Conservation (phyloP, 2,113 vertebrate genomes). For the Balaenoptera acutorostrata region DNA sequence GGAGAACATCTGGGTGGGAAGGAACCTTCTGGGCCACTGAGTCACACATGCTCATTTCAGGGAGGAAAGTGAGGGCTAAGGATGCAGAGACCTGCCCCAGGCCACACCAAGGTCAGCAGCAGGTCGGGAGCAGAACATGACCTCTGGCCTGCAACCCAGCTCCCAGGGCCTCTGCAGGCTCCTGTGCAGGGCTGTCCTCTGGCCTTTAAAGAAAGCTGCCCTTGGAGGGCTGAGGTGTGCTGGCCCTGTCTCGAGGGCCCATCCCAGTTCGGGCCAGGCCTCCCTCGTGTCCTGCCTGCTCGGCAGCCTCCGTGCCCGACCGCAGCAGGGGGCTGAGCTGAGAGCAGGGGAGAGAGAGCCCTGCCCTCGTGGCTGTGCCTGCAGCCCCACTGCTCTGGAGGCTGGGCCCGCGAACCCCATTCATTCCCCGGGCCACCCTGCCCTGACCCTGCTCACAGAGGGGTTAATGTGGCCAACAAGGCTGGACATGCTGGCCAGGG, state of each 20-base stretch:
- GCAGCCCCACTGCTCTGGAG: not conserved
- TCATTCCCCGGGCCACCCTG: not conserved
- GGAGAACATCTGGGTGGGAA: not conserved
- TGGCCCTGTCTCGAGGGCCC: not conserved
- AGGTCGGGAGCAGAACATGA: not conserved
- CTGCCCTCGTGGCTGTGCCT: not conserved
- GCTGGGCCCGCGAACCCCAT: not conserved
- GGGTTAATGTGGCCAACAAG: not conserved
- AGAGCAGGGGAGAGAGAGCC: not conserved
- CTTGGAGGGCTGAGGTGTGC: not conserved
- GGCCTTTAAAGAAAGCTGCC: not conserved
- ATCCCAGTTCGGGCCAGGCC: not conserved
- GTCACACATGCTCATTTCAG: not conserved
- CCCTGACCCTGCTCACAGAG: not conserved
- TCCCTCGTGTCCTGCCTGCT: fast-evolving
- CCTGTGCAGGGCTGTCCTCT: not conserved
- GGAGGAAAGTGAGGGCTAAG: not conserved
- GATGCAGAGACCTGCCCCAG: not conserved
- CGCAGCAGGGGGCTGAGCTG: not conserved
- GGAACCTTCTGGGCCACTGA: not conserved
- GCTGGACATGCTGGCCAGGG: not conserved
- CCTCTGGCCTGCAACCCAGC: not conserved
- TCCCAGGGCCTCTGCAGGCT: not conserved
- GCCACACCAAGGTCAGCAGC: not conserved
- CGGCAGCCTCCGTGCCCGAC: not conserved